phyloP scores from a whole-genome alignment of 2,113 vertebrate genomes.

The Ovis aries region DNA sequence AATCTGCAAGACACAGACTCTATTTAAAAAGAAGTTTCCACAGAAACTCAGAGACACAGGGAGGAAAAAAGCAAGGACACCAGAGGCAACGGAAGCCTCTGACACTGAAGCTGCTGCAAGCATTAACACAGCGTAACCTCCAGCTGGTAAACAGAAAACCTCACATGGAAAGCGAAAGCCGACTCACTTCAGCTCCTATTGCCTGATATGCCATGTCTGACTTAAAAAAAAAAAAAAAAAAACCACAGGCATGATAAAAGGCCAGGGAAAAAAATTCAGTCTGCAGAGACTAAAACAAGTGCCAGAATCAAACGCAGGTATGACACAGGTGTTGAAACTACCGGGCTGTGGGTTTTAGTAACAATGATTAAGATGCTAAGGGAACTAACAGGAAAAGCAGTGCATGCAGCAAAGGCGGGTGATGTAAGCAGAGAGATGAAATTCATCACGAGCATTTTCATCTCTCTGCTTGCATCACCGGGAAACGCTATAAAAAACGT shows the following conservation, averaged over 20 bases:
- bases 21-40: neutral
- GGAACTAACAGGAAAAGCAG: neutral
- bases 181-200: neutral
- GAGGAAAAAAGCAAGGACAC: neutral
- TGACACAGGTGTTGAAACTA: neutral
- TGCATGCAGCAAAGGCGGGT: neutral
- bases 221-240: neutral
- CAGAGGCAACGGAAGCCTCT: neutral
- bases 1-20: neutral
- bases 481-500: neutral
- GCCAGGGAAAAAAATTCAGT: neutral
- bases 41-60: constrained; percentile 11
- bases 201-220: neutral
- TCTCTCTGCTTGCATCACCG: neutral
- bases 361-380: neutral
- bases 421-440: neutral
- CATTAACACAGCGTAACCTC: neutral
- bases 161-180: neutral
- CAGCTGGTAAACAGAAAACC: neutral
- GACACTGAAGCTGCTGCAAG: neutral
- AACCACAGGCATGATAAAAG: neutral
- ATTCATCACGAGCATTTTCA: rapidly evolving
- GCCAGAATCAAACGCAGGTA: neutral
- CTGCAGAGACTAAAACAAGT: neutral
- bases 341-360: neutral